Evolutionary conservation across 1,140 invertebrate genomes (phyloP).

Genomic region (Elysia chlorotica): DNA sequence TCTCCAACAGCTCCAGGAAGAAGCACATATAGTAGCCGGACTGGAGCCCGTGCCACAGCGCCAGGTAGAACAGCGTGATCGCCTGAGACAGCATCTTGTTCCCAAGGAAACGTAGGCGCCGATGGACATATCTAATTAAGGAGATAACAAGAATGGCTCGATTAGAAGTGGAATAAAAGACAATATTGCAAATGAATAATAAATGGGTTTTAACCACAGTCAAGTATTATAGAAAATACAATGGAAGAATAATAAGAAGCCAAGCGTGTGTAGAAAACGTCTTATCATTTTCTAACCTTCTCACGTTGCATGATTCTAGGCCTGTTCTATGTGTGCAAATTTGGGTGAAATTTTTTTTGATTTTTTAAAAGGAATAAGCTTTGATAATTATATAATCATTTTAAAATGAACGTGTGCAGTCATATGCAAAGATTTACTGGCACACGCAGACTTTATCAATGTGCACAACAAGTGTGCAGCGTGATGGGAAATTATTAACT

Average conservation of each 20-base stretch:
- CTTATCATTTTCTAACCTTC: not conserved
- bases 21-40: slow-evolving; percentile 91
- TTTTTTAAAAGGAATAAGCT: no score
- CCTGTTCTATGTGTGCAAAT: no score
- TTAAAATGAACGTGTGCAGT: no score
- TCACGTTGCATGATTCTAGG: no score
- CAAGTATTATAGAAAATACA: not conserved
- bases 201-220: not conserved
- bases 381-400: no score
- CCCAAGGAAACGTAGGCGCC: slow-evolving; percentile 86
- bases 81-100: slow-evolving; percentile 84
- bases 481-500: no score
- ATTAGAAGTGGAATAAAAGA: not conserved
- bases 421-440: not conserved
- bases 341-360: no score
- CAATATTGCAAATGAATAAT: not conserved
- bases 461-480: not conserved
- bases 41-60: slow-evolving; percentile 91
- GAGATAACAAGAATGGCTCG: no score
- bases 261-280: not conserved
- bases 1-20: slow-evolving; percentile 85
- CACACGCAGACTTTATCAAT: not conserved
- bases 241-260: not conserved
- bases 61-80: slow-evolving; percentile 81
- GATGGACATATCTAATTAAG: slow-evolving; percentile 85